Conservation (phyloP, 2,113 vertebrate species). For the Brachypteracias leptosomus region DNA sequence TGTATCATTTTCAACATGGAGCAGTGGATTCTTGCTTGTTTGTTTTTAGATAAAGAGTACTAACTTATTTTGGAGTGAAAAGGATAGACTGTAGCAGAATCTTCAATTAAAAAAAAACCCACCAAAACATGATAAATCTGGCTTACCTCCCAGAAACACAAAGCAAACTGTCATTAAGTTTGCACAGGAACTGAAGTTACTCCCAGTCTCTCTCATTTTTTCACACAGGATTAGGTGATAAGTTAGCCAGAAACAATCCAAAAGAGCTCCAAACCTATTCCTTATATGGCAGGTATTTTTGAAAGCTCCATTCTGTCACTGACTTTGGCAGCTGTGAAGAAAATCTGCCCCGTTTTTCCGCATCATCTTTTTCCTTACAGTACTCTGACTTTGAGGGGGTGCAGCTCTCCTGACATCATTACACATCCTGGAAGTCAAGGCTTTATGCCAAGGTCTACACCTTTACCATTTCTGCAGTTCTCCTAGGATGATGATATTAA, state of each 20-base stretch:
- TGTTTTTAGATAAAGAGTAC: neutral
- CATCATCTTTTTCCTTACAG: neutral
- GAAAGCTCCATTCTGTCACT: neutral
- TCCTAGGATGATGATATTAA: neutral
- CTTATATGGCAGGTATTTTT: conserved; percentile 1
- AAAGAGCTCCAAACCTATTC: conserved; percentile 25
- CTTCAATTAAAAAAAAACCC: neutral
- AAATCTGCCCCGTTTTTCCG: neutral
- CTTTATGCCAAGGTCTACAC: neutral
- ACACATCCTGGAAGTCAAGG: neutral
- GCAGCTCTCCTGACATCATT: neutral
- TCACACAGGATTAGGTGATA: conserved; percentile 39
- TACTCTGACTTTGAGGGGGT: neutral
- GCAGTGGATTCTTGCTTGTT: neutral
- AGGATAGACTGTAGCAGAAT: neutral
- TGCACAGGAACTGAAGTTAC: conserved; percentile 30
- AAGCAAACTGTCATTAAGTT: conserved; percentile 44
- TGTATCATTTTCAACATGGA: neutral
- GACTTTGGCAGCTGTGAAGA: neutral
- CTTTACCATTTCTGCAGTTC: neutral
- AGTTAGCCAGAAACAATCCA: conserved; percentile 38
- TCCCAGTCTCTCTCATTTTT: conserved; percentile 39
- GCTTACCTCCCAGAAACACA: conserved; percentile 34
- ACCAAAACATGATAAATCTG: neutral
- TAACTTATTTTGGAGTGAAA: neutral